Evolutionary conservation across 1,140 invertebrate species (phyloP), one percentile per base, ranked within the genome.

Genomic region (Papilio xuthus): DNA sequence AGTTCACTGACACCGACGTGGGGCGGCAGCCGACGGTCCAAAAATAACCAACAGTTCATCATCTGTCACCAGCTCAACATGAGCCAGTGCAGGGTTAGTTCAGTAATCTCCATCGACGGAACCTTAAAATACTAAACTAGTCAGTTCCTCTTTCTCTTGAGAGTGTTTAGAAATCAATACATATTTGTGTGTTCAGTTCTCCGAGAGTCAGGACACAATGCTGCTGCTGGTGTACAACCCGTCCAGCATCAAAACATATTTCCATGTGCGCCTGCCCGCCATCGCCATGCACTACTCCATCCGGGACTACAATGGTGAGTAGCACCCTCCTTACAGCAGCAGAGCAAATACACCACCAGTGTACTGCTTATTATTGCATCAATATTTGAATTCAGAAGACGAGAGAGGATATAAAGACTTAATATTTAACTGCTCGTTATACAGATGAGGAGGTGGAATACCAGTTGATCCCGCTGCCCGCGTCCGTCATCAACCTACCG

Each of bases 171-270:
- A 56, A 32, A 53, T 26, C 50, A 56, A 28, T 78, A 18, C 2
- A 32, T 78, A 15, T 67, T 44, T 70, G 23, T 26, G 69, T 71
- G 71, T 47, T 13, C 79, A 93, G 91, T 92, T 93, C 44, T 80
- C 88, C 77, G 91, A 93, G 76, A 88, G 81, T 0, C 90, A 93
- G 75, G 89, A 95, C 77, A 90, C 95, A 80, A 96, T 97, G 86
- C 89, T 96, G 1, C 94, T 98, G 0, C 96, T 96, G 0, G 84
- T 98, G 4, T 98, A 98, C 88, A 99, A 99, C 92, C 97, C 98
- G 0, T 85, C 97, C 10, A 96, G 96, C 74, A 95, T 96, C 50
- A 88, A 94, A 44, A 94, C 97, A 0, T 94, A 94, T 13, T 93
- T 95, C 56, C 96, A 96, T 82, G 94, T 98, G 12, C 94, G 96